Conservation (phyloP, 2,888 invertebrate genomes). For the Drosophila anomalata region DNA sequence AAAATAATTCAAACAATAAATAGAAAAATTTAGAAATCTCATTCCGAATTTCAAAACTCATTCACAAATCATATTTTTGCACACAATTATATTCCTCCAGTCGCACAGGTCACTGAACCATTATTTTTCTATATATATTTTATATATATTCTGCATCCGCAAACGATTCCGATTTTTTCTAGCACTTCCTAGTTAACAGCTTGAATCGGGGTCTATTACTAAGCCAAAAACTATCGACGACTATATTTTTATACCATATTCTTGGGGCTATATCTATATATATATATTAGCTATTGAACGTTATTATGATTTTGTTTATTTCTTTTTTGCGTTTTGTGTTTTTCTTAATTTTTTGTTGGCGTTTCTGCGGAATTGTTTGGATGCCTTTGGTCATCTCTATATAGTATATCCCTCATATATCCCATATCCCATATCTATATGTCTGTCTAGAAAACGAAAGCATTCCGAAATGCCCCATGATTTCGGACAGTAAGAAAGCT, state of each 20-base stretch:
- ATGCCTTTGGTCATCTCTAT: constrained; percentile 18
- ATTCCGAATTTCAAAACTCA: constrained; percentile 6
- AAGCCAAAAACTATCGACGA: constrained; percentile 4
- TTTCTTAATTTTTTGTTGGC: background rate
- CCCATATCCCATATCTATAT: constrained; percentile 26
- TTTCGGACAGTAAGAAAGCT: constrained; percentile 23
- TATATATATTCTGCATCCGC: constrained; percentile 1
- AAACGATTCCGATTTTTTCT: background rate
- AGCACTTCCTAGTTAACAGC: constrained; percentile 37
- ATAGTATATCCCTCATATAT: constrained; percentile 19
- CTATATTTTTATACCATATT: constrained; percentile 17
- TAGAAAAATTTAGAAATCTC: background rate
- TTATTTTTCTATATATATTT: background rate
- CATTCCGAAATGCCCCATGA: constrained; percentile 25
- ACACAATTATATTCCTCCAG: constrained; percentile 26
- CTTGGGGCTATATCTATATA: background rate
- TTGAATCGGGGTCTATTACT: constrained; percentile 22
- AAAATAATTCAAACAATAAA: constrained; percentile 7
- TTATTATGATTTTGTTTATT: constrained; percentile 35
- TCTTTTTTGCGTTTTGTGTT: background rate
- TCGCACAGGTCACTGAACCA: constrained; percentile 26
- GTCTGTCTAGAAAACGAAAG: constrained; percentile 25
- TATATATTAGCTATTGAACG: constrained; percentile 12
- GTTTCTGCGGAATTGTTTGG: constrained; percentile 24
- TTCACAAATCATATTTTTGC: constrained; percentile 11